Evolutionary conservation across 1,140 invertebrate genomes (phyloP), one percentile per base, ranked within the genome.

Genomic region (Drosophila dunni): DNA sequence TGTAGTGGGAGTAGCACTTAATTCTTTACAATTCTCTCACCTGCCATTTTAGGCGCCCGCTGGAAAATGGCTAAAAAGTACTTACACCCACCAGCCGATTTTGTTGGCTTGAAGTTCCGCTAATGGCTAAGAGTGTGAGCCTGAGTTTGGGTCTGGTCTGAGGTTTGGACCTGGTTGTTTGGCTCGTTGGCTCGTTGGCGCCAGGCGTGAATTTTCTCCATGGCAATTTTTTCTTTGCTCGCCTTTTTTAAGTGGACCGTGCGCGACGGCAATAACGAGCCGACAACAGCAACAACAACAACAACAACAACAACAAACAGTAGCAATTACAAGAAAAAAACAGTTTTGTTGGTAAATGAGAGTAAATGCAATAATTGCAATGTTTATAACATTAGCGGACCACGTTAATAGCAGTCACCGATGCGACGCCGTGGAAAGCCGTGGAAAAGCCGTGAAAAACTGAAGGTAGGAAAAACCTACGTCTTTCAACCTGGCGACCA

Each of bases 361-460:
- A 88, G 83, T 89, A 84, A 89, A 88, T 83, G 83, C 84, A 83
- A 88, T 88, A 89, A 88, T 88, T 88, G 80, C 83, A 89, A 88
- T 80, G 79, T 89, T 89, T 80, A 83, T 78, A 83, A 64, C 84
- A 89, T 89, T 80, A 88, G 76, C 57, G 54, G 38, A 45, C 66
- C 36, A 71, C 79, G 83, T 62, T 80, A 88, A 86, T 88, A 78
- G 80, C 73, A 82, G 72, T 65, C 72, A 82, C 65, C 76, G 77
- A 86, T 63, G 82, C 78, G 57, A 81, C 62, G 60, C 68, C 24
- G 6, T 29, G 24, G 6, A 29, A 29, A 67, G 44, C 66, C 38
- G n/a, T 36, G 11, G 11, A 38, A 24, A 34, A 29, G 33, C n/a
- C 51, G 42, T 50, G 54, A 6, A 29, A 29, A 29, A 29, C 24